Percentiles rank a stretch among this genome's conserved stretches.
Conservation (phyloP, 2,113 vertebrate genomes). For the Girardinichthys multiradiatus region DNA sequence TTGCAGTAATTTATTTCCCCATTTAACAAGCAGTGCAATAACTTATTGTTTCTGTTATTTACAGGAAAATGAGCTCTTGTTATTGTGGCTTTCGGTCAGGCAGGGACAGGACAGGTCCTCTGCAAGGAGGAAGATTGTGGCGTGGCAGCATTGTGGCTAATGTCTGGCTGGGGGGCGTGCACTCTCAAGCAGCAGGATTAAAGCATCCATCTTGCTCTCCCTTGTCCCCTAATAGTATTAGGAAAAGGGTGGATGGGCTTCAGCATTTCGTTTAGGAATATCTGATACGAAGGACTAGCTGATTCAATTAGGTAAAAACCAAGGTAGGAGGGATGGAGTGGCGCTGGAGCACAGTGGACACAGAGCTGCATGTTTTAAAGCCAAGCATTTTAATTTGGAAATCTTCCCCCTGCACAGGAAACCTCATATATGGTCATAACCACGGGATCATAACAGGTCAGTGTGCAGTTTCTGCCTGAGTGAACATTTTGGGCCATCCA, state of each 20-base stretch:
- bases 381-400: constrained; percentile 53
- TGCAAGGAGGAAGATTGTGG: constrained; percentile 47
- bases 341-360: constrained; percentile 36
- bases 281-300: constrained; percentile 74
- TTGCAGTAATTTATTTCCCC: constrained; percentile 32
- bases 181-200: constrained; percentile 74
- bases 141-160: constrained; percentile 63
- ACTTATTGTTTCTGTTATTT: constrained; percentile 54
- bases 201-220: constrained; percentile 77
- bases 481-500: constrained; percentile 21
- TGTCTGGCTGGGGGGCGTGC: constrained; percentile 71
- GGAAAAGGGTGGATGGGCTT: constrained; percentile 78
- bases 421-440: constrained; percentile 42
- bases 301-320: constrained; percentile 83
- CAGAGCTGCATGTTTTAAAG: constrained; percentile 44
- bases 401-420: constrained; percentile 8
- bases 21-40: constrained; percentile 33
- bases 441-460: constrained; percentile 24
- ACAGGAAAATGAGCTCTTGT: constrained; percentile 68
- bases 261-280: constrained; percentile 80
- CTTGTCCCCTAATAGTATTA: constrained; percentile 78
- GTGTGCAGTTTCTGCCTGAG: constrained; percentile 15
- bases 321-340: constrained; percentile 57
- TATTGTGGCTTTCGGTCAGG: constrained; percentile 66
- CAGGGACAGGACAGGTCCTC: constrained; percentile 52